phyloP scores from a whole-genome alignment of 2,113 vertebrate genomes.

The Bostrychus sinensis region DNA sequence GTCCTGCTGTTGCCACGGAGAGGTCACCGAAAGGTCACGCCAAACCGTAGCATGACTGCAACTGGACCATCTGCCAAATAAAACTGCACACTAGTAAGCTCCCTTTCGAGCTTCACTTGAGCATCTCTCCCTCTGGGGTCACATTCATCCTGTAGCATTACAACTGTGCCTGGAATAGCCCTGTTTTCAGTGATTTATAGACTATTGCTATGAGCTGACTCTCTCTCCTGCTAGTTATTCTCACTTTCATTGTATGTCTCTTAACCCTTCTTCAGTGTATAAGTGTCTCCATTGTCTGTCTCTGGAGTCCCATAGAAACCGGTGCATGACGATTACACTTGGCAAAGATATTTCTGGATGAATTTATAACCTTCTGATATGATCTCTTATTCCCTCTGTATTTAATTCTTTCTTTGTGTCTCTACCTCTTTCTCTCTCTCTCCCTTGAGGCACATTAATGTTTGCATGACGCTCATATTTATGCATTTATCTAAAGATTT shows the following conservation, averaged over 20 bases:
- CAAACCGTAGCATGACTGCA: constrained; percentile 13
- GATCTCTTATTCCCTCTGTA: constrained; percentile 31
- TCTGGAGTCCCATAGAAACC: constrained; percentile 46
- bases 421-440: constrained; percentile 22
- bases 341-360: constrained; percentile 39
- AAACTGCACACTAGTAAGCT: constrained; percentile 26
- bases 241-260: constrained; percentile 19
- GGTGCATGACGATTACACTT: constrained; percentile 48
- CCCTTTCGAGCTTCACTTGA: constrained; percentile 8
- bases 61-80: constrained; percentile 43
- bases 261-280: constrained; percentile 13
- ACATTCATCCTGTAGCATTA: constrained; percentile 40
- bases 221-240: constrained; percentile 22
- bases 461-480: constrained; percentile 16
- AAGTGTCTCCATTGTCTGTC: constrained; percentile 15
- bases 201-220: constrained; percentile 13
- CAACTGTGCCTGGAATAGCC: constrained; percentile 29
- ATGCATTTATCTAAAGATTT: constrained; percentile 26
- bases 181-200: constrained; percentile 47
- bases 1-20: constrained; percentile 29
- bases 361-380: constrained; percentile 49
- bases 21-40: constrained; percentile 13
- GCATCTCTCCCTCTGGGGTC: constrained; percentile 41
- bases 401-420: constrained; percentile 14
- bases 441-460: constrained; percentile 22